Evolutionary conservation across 2,113 vertebrate genomes (phyloP).

Genomic region (Pituophis catenifer): DNA sequence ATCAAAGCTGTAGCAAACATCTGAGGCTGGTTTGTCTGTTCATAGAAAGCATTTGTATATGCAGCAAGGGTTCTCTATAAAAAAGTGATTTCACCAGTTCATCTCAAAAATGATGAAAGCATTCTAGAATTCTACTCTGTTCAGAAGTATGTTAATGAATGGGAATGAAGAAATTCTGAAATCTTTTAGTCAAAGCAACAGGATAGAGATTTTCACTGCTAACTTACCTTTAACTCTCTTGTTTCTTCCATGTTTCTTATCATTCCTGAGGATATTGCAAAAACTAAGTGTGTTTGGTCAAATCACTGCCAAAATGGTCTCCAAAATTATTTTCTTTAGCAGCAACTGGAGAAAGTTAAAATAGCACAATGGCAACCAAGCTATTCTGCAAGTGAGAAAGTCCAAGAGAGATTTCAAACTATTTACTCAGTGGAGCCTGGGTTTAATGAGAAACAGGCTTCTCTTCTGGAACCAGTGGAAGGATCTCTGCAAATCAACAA

Average conservation of each 20-base stretch:
- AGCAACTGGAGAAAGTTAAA: neutral
- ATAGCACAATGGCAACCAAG: neutral
- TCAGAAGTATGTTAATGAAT: neutral
- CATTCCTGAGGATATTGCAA: conserved; percentile 25
- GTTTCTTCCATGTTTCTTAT: conserved; percentile 60
- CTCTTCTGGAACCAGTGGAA: conserved; percentile 30
- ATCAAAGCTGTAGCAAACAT: neutral
- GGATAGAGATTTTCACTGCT: fast-evolving
- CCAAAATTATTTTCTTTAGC: neutral
- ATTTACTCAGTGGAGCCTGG: conserved; percentile 56
- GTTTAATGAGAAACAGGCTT: conserved; percentile 74
- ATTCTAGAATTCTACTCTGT: neutral
- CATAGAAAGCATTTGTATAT: neutral
- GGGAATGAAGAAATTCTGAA: neutral
- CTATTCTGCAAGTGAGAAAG: conserved; percentile 60
- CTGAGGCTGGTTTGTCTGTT: neutral
- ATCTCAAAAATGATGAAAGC: neutral
- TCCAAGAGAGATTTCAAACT: conserved; percentile 56
- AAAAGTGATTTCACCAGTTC: neutral
- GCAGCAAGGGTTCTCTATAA: neutral
- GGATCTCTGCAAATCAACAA: neutral
- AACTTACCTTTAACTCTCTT: conserved; percentile 84
- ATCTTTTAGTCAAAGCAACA: neutral
- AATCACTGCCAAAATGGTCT: neutral
- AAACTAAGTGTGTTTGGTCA: neutral